Conservation (phyloP, 2,797 vertebrate species). For the Vespertilio murinus region DNA sequence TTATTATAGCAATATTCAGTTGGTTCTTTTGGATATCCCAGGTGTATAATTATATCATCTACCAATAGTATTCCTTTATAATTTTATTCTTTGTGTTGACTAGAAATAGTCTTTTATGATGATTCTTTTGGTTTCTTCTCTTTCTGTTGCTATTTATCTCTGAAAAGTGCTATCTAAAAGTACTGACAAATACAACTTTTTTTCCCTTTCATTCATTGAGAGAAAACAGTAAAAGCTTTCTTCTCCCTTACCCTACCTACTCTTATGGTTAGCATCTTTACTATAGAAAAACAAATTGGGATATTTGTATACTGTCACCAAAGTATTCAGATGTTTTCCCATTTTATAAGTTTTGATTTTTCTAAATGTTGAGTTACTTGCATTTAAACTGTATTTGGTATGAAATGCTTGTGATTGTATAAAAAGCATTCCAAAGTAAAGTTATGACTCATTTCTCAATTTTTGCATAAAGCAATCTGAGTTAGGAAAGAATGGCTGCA, state of each 20-base stretch:
- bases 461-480: not conserved
- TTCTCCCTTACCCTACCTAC: not conserved
- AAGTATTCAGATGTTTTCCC: constrained; percentile 1
- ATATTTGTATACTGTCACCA: not conserved
- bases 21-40: not conserved
- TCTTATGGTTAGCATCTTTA: not conserved
- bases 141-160: constrained; percentile 31
- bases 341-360: not conserved
- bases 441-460: not conserved
- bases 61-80: not conserved
- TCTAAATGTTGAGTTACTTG: not conserved
- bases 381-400: not conserved
- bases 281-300: not conserved
- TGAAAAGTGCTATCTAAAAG: not conserved
- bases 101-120: constrained; percentile 9
- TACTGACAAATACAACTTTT: not conserved
- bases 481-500: not conserved
- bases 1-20: not conserved
- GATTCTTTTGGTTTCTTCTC: constrained; percentile 24
- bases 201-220: not conserved
- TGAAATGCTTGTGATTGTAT: not conserved
- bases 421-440: constrained; percentile 9
- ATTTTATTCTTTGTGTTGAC: constrained; percentile 5
- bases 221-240: constrained; percentile 35
- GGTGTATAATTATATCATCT: not conserved